phyloP scores from a whole-genome alignment of 2,888 invertebrate species.

The Idaea aversata region DNA sequence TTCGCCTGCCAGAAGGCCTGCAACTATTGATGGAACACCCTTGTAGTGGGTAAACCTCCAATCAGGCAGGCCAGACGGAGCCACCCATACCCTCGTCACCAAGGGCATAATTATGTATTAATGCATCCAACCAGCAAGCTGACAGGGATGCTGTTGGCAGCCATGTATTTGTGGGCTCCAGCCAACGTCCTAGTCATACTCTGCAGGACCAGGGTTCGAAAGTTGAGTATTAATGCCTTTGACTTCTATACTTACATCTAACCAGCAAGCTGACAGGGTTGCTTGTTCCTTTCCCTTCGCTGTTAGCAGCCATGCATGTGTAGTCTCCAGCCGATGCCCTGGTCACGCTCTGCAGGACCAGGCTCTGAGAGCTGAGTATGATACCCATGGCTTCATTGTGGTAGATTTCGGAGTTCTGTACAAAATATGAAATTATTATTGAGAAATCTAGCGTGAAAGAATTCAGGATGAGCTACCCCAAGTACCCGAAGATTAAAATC shows the following conservation, averaged over 20 bases:
- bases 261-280: constrained; percentile 85
- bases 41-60: no score
- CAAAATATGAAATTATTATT: not conserved
- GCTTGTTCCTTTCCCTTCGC: constrained; percentile 89
- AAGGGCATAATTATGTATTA: no score
- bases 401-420: constrained; percentile 88
- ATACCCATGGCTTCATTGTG: constrained; percentile 91
- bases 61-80: no score
- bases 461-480: no score
- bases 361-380: constrained; percentile 91
- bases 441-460: no score
- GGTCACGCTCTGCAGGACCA: constrained; percentile 91
- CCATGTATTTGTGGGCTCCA: constrained; percentile 93
- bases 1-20: no score
- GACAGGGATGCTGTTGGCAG: constrained; percentile 89
- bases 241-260: constrained; percentile 83
- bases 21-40: no score
- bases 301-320: constrained; percentile 91
- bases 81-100: no score
- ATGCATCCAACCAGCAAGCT: constrained; percentile 85
- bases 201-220: constrained; percentile 92
- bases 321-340: constrained; percentile 92
- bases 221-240: constrained; percentile 91
- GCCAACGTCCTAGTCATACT: constrained; percentile 90
- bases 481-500: no score